phyloP scores from a whole-genome alignment of 2,888 invertebrate species.

The Pseudoips prasinana region DNA sequence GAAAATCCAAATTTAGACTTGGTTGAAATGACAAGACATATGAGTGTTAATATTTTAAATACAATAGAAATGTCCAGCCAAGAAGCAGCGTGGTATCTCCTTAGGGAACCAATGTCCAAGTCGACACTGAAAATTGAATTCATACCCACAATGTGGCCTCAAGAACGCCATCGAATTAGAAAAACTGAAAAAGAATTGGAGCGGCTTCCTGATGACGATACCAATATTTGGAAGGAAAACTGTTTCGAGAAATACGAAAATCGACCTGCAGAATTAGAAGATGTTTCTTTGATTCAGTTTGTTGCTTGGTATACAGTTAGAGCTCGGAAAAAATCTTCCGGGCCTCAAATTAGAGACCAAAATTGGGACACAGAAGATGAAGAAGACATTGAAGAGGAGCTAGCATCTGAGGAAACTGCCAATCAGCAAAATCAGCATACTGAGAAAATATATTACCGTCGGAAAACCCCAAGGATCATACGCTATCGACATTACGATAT shows the following conservation, averaged over 20 bases:
- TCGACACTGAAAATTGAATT: slow-evolving; percentile 37
- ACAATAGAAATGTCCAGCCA: slow-evolving; percentile 51
- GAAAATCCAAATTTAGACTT: slow-evolving; percentile 33
- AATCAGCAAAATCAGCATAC: slow-evolving; percentile 27
- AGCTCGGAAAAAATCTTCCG: slow-evolving; percentile 37
- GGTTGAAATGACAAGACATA: slow-evolving; percentile 21
- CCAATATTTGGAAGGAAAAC: slow-evolving; percentile 39
- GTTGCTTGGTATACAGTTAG: slow-evolving; percentile 42
- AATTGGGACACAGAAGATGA: slow-evolving; percentile 40
- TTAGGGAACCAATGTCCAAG: slow-evolving; percentile 57
- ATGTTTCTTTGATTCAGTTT: slow-evolving; percentile 51
- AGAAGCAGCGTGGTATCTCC: slow-evolving; percentile 63
- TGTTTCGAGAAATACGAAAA: slow-evolving; percentile 47
- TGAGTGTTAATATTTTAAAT: slow-evolving; percentile 43
- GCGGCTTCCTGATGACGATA: slow-evolving; percentile 31
- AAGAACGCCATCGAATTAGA: slow-evolving; percentile 42
- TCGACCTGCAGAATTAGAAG: slow-evolving; percentile 43
- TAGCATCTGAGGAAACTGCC: slow-evolving; percentile 26
- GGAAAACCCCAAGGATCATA: slow-evolving; percentile 39
- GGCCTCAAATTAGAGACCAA: no score
- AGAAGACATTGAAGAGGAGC: slow-evolving; percentile 36
- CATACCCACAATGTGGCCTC: slow-evolving; percentile 52
- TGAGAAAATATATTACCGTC: slow-evolving; percentile 33
- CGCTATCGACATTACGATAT: slow-evolving; percentile 50
- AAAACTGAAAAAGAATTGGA: slow-evolving; percentile 35